Percentiles rank a stretch among this genome's conserved stretches.
Evolutionary conservation across 2,113 vertebrate species (phyloP).

Genomic region (Tyto alba): DNA sequence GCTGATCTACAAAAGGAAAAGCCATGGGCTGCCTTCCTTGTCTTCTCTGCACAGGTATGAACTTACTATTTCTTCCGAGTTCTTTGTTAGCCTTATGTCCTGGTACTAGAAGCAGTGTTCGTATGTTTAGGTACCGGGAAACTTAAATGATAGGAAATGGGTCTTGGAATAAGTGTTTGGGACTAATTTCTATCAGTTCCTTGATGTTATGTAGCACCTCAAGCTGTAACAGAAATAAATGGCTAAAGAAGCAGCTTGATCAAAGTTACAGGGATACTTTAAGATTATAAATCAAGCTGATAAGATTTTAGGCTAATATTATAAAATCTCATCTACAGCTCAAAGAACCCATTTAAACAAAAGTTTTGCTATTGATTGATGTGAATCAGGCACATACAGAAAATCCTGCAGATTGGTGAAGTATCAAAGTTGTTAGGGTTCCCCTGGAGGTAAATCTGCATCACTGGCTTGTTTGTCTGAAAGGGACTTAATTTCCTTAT

Average conservation of each 20-base stretch:
- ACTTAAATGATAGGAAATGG: not conserved
- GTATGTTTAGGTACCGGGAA: not conserved
- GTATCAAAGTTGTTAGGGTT: not conserved
- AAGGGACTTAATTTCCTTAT: not conserved
- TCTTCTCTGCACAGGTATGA: not conserved
- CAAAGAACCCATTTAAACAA: not conserved
- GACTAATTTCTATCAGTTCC: not conserved
- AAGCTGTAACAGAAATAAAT: not conserved
- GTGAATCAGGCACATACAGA: not conserved
- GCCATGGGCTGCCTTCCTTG: accelerated
- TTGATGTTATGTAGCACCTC: not conserved
- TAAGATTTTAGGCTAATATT: not conserved
- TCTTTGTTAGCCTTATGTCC: not conserved
- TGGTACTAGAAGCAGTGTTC: not conserved
- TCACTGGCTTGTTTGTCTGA: not conserved
- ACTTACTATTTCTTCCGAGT: not conserved
- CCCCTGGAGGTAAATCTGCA: too few relatives aligned
- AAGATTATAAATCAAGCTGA: not conserved
- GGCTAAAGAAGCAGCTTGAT: not conserved
- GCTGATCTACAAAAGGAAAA: not conserved
- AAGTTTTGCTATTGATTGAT: not conserved
- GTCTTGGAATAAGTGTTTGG: not conserved
- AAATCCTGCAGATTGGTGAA: not conserved
- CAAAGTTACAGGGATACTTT: not conserved
- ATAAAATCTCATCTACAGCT: not conserved